These are phyloP conservation scores for Aspidiotus rigidus DNA, from an alignment of 2,888 invertebrate species.

Conservation along the genomic window DNA sequence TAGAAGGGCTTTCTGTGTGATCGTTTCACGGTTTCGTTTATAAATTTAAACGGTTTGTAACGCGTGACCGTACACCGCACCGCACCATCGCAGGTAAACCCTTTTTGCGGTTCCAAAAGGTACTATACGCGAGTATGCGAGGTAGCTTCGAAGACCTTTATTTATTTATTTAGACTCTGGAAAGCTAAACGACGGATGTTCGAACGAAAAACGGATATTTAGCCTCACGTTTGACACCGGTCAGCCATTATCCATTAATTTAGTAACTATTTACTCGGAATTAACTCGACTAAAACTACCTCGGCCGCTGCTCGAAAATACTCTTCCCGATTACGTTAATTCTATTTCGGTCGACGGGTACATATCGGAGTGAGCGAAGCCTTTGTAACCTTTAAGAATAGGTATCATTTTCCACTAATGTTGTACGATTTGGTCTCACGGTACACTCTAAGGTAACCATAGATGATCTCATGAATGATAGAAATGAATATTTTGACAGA, in stretches of 20 bases:
- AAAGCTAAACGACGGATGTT: slow-evolving; percentile 1
- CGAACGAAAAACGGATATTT: slow-evolving; percentile 15
- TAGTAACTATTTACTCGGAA: slow-evolving; percentile 17
- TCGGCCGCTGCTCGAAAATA: slow-evolving; percentile 12
- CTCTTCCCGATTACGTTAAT: slow-evolving; percentile 18
- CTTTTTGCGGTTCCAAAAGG: slow-evolving; percentile 18
- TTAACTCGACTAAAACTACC: slow-evolving; percentile 18
- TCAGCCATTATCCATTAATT: slow-evolving; percentile 24
- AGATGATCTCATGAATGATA: no score
- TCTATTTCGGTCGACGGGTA: neutral
- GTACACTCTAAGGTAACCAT: no score
- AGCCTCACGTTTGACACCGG: slow-evolving; percentile 27
- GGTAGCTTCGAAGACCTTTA: neutral
- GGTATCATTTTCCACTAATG: no score
- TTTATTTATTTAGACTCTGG: slow-evolving; percentile 9
- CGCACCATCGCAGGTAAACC: neutral
- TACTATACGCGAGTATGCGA: neutral
- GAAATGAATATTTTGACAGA: no score
- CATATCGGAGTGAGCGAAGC: no score
- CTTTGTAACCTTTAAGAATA: no score
- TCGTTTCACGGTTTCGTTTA: neutral
- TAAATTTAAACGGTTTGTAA: neutral
- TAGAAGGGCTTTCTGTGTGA: no score
- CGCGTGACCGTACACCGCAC: neutral
- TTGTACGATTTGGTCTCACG: no score